Evolutionary conservation across 2,888 invertebrate genomes (phyloP).

Genomic region (Drosophila borealis): DNA sequence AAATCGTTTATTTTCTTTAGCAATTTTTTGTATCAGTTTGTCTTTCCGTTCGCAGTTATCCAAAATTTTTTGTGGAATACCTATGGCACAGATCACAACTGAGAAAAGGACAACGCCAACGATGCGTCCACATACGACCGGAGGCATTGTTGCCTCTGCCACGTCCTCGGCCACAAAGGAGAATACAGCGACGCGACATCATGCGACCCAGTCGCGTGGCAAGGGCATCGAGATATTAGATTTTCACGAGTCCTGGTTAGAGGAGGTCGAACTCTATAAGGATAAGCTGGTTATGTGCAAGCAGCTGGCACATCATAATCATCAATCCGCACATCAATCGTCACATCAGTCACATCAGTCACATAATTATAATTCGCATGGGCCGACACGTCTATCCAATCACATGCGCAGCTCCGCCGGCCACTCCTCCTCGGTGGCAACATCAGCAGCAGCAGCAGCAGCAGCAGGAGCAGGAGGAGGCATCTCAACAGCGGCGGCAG

Average conservation of each 20-base stretch:
- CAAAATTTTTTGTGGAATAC: conserved; percentile 78
- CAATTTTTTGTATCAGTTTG: background rate
- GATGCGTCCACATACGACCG: conserved; percentile 48
- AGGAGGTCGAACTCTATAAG: conserved; percentile 84
- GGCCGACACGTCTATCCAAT: conserved; percentile 3
- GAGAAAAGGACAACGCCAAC: conserved; percentile 80
- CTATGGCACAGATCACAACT: conserved; percentile 84
- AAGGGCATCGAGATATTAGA: conserved; percentile 83
- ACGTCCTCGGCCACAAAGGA: conserved; percentile 70
- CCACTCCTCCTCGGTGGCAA: conserved; percentile 1
- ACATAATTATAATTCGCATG: conserved; percentile 26
- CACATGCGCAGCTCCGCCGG: conserved; percentile 53
- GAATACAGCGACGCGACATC: conserved; percentile 58
- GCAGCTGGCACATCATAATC: conserved; percentile 71
- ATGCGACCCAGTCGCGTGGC: conserved; percentile 32
- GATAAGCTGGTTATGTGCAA: conserved; percentile 80
- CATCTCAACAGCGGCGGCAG: conserved; percentile 2
- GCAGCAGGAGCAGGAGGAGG: conserved; percentile 6
- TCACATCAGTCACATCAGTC: conserved; percentile 19
- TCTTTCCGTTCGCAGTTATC: conserved; percentile 55
- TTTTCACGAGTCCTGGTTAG: conserved; percentile 84
- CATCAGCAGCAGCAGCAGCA: conserved; percentile 14
- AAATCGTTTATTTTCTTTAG: background rate
- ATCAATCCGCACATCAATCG: conserved; percentile 33
- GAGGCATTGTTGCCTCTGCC: conserved; percentile 24